A percentile compares a stretch with the other conserved stretches of the same genome.
Evolutionary conservation across 2,113 vertebrate species (phyloP).

Genomic region (Pygoscelis adeliae): DNA sequence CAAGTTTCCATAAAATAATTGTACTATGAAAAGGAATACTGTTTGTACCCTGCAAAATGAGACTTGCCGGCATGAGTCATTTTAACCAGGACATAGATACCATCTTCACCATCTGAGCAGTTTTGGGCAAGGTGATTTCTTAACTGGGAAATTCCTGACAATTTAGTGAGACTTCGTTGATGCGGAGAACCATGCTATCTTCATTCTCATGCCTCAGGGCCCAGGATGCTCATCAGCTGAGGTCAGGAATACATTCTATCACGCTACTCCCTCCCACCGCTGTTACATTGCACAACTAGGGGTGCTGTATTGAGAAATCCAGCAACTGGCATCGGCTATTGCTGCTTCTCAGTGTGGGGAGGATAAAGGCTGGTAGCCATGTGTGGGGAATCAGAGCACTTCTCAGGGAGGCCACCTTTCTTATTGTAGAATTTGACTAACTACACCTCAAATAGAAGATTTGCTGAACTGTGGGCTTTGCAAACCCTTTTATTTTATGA

Average conservation of each 20-base stretch:
- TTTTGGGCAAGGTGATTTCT: background rate
- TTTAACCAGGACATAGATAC: background rate
- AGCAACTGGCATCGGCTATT: no score
- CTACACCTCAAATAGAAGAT: background rate
- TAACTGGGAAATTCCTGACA: background rate
- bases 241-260: background rate
- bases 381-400: background rate
- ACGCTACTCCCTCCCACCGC: background rate
- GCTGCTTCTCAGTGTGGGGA: background rate
- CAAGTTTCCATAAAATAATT: background rate
- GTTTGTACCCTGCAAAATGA: background rate
- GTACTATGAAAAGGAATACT: background rate
- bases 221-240: background rate
- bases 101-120: background rate
- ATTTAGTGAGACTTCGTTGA: background rate
- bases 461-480: background rate
- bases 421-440: background rate
- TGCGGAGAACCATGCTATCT: background rate
- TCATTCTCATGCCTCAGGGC: background rate
- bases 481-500: background rate
- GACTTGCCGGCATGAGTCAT: background rate
- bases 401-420: background rate
- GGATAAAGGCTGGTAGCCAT: background rate
- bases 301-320: background rate
- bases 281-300: fast-evolving